Base-by-base conservation (phyloP, 2,888 invertebrate genomes). In the Sipha maydis region DNA sequence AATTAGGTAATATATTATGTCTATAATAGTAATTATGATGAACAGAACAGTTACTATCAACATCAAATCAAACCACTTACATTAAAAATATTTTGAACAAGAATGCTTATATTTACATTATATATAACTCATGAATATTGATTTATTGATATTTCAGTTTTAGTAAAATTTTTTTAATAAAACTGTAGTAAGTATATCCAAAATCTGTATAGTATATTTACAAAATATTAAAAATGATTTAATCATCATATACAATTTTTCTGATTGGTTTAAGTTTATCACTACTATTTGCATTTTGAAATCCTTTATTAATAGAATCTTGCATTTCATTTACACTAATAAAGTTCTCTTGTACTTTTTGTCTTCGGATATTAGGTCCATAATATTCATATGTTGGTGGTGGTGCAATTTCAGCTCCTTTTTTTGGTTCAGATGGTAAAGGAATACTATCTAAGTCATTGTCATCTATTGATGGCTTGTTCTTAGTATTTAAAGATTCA, bases 381-480 rank as follows among this genome's bases (percentile, higher is more conserved):
- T 88, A 88, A 41, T 89, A 77, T 75, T 89, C 83, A 19, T 89
- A 90, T 0, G 80, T 67, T 11, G 89, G 79, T 3, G 90, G 90
- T 14, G 90, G 90, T 79, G 90, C 90, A n/a, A 90, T 84, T 88
- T 90, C 90, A n/a, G 78, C 38, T 75, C 79, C 75, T 84, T 80
- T 88, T 76, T 19, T 88, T 4, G 48, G 61, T 82, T 88, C 82
- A 31, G 88, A 25, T 3, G 88, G 88, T 34, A 88, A 82, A 11
- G 88, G 88, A 48, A 88, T 88, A 5, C 31, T 82, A 17, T 88
- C n/a, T 31, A 88, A 88, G 73, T 80, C 31, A 19, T 73, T 73
- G 34, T 75, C 25, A n/a, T 28, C 54, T 11, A 38, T 34, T 25
- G 21, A 3, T 0, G 41, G 19, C 9, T 80, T 82, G 9, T 48